Evolutionary conservation across 2,113 vertebrate genomes (phyloP), one percentile per base, ranked within the genome.

Genomic region (Apaloderma vittatum): DNA sequence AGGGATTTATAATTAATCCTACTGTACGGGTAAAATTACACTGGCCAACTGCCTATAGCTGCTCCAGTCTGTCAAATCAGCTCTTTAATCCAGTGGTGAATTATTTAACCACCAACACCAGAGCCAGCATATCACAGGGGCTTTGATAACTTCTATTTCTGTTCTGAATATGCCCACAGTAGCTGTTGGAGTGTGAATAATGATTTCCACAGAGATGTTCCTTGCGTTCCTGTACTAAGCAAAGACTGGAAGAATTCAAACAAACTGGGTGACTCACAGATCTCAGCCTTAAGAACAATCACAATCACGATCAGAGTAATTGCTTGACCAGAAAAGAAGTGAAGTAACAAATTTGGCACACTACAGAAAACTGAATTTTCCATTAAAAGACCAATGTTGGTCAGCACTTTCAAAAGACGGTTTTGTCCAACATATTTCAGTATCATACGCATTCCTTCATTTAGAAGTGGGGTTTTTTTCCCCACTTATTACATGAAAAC

Each of bases 1-100:
- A 83, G 24, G 51, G 67, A 79, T 73, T 95, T 93, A 79, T n/a
- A 86, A 94, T 86, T 90, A 88, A 81, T 46, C 20, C n/a, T 66
- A 66, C 55, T 81, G 17, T 49, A 27, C 1, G 2, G 71, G 34
- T 88, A 95, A 86, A 93, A 63, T 95, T 81, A 84, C 27, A n/a
- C 20, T n/a, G 11, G 48, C 76, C 81, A 68, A n/a, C 63, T 73
- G 54, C 34, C 81, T 73, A 6, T 29, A 62, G 32, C 18, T 71
- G 79, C 71, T 78, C 55, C 18, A 46, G 11, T 80, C 74, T 84
- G 73, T 87, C 86, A 82, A 76, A 96, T 73, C 66, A 86, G 43
- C 52, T 83, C 77, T 91, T 85, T 46, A 83, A 74, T 83, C 48
- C 30, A 27, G 82, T 49, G 55, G 83, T 40, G 75, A 92, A 74